Conservation (phyloP, 2,888 invertebrate genomes). For the Orthosia gracilis region DNA sequence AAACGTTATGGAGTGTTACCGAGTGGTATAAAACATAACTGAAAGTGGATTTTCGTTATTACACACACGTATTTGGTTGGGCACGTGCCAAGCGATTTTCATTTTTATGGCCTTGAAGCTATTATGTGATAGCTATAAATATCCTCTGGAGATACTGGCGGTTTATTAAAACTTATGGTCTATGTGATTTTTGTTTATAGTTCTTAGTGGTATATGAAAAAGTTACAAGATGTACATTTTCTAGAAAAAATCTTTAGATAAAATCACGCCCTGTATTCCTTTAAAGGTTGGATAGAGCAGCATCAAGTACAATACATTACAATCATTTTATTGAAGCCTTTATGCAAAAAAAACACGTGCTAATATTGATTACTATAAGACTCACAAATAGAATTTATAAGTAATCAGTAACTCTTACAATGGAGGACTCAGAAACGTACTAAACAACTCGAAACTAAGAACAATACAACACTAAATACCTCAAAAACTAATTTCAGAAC, state of each 20-base stretch:
- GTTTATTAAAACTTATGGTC: slow-evolving; percentile 70
- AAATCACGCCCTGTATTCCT: too few species aligned
- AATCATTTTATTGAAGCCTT: neutral
- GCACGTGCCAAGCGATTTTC: slow-evolving; percentile 75
- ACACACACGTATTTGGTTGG: slow-evolving; percentile 76
- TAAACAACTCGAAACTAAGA: slow-evolving; percentile 41
- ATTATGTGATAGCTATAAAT: slow-evolving; percentile 69
- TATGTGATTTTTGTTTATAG: slow-evolving; percentile 33
- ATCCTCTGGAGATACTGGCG: slow-evolving; percentile 64
- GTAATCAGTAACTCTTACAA: slow-evolving; percentile 36
- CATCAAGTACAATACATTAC: too few species aligned
- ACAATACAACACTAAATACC: slow-evolving; percentile 32
- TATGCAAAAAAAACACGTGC: neutral
- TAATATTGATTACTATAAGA: slow-evolving; percentile 18
- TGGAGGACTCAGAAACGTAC: slow-evolving; percentile 28
- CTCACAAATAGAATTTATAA: slow-evolving; percentile 20
- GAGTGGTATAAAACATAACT: slow-evolving; percentile 82
- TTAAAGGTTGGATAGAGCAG: too few species aligned
- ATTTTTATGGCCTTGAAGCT: slow-evolving; percentile 70
- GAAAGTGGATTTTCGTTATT: slow-evolving; percentile 84
- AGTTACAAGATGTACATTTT: neutral
- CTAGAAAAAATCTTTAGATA: too few species aligned
- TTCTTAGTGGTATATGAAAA: neutral
- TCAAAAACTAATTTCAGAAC: slow-evolving; percentile 41
- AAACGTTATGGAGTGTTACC: slow-evolving; percentile 77